A percentile compares a stretch with the other conserved stretches of the same genome.
Conservation (phyloP, 2,113 vertebrate genomes). For the Rhinoptilus africanus region DNA sequence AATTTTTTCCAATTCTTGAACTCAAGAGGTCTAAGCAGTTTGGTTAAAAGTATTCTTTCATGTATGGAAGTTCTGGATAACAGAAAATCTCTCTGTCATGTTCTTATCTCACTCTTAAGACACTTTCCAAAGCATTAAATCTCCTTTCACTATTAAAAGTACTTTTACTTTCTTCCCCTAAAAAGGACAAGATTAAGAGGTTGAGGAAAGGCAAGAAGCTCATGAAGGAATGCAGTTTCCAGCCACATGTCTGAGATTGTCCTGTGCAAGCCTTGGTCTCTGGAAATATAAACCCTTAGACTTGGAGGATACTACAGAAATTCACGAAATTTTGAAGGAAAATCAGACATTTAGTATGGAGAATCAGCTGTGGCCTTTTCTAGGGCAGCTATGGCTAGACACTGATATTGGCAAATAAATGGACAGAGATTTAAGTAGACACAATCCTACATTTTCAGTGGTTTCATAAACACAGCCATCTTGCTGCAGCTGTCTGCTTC, state of each 20-base stretch:
- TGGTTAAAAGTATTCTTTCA: not conserved
- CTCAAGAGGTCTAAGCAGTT: not conserved
- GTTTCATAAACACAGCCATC: not conserved
- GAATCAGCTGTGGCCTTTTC: not conserved
- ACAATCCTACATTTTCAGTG: not conserved
- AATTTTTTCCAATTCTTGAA: not conserved
- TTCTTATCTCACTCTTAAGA: not conserved
- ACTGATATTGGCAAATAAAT: not conserved
- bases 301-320: not conserved
- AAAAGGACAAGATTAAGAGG: not conserved
- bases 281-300: not conserved
- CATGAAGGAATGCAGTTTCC: not conserved
- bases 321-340: not conserved
- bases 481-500: not conserved
- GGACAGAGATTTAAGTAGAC: not conserved
- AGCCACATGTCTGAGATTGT: not conserved
- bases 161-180: not conserved
- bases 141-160: not conserved
- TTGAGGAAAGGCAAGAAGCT: not conserved
- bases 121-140: not conserved
- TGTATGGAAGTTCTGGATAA: not conserved
- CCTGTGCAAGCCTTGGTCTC: not conserved
- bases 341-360: not conserved
- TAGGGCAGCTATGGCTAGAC: not conserved
- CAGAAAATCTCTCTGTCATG: not conserved